These are phyloP conservation scores for Lycorma delicatula DNA, from an alignment of 1,140 invertebrate species.

Conservation along the genomic window DNA sequence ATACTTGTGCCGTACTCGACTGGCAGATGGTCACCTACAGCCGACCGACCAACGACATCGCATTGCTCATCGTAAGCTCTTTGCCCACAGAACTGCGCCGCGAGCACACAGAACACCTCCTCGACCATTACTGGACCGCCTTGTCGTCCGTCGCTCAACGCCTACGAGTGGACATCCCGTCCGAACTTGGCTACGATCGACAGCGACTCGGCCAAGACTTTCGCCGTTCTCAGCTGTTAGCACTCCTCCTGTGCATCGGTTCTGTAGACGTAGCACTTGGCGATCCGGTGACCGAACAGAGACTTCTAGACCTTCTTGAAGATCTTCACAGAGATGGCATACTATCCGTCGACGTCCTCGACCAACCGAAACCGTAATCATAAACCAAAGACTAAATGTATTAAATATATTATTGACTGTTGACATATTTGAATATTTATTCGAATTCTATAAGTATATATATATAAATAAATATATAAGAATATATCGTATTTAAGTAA, in stretches of 20 bases:
- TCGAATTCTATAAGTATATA: too few relatives aligned
- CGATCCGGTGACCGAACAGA: constrained; percentile 56
- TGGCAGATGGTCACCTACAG: constrained; percentile 77
- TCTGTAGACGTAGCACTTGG: constrained; percentile 66
- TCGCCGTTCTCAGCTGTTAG: constrained; percentile 58
- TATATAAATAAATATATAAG: too few relatives aligned
- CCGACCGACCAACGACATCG: constrained; percentile 66
- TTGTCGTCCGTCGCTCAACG: constrained; percentile 45
- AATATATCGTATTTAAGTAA: too few relatives aligned
- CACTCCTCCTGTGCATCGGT: constrained; percentile 65
- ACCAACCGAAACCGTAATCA: constrained; percentile 21
- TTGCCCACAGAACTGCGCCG: constrained; percentile 58
- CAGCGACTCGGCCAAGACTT: constrained; percentile 53
- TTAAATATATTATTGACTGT: too few relatives aligned
- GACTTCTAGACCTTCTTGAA: constrained; percentile 49
- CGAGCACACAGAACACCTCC: constrained; percentile 46
- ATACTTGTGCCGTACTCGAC: constrained; percentile 56
- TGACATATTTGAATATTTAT: too few relatives aligned
- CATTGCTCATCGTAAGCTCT: constrained; percentile 67
- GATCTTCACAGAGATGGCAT: constrained; percentile 51
- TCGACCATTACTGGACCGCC: constrained; percentile 58
- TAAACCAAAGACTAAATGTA: too few relatives aligned
- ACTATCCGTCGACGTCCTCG: constrained; percentile 29
- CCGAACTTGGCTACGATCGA: constrained; percentile 45
- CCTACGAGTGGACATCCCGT: constrained; percentile 50